These are phyloP conservation scores for Epistrophella euchroma DNA, from an alignment of 2,888 invertebrate species.

Conservation along the genomic window DNA sequence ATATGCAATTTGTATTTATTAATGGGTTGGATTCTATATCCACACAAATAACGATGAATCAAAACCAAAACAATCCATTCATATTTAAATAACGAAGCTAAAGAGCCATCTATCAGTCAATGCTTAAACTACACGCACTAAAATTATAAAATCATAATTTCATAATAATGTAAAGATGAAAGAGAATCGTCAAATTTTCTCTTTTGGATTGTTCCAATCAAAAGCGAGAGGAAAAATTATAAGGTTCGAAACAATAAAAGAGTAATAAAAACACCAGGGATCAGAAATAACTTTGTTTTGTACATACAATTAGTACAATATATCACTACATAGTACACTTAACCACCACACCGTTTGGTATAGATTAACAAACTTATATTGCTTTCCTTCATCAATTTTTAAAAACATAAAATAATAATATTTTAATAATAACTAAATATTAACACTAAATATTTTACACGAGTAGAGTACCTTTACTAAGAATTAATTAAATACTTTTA, in stretches of 20 bases:
- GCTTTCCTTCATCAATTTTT: too few species aligned
- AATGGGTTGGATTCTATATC: not conserved
- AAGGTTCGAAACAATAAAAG: slow-evolving; percentile 1
- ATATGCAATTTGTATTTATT: not conserved
- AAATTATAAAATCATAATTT: slow-evolving; percentile 64
- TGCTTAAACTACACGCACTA: not conserved
- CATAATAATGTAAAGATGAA: not conserved
- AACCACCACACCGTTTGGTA: too few species aligned
- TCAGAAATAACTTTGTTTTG: not conserved
- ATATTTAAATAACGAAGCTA: not conserved
- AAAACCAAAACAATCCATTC: not conserved
- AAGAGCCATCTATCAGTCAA: slow-evolving; percentile 54
- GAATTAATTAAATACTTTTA: too few species aligned
- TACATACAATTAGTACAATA: not conserved
- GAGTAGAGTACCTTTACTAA: too few species aligned
- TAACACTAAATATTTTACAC: too few species aligned
- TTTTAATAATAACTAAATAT: too few species aligned
- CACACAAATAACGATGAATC: not conserved
- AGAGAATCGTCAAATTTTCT: slow-evolving; percentile 26
- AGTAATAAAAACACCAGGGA: not conserved
- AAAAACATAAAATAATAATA: too few species aligned
- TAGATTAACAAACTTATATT: too few species aligned
- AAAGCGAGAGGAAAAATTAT: not conserved
- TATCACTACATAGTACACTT: not conserved
- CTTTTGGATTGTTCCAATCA: not conserved